Percentiles rank a stretch among this genome's conserved stretches.
These are phyloP conservation scores for Zhengitettix transpicula DNA, from an alignment of 2,888 invertebrate species.

Conservation along the genomic window DNA sequence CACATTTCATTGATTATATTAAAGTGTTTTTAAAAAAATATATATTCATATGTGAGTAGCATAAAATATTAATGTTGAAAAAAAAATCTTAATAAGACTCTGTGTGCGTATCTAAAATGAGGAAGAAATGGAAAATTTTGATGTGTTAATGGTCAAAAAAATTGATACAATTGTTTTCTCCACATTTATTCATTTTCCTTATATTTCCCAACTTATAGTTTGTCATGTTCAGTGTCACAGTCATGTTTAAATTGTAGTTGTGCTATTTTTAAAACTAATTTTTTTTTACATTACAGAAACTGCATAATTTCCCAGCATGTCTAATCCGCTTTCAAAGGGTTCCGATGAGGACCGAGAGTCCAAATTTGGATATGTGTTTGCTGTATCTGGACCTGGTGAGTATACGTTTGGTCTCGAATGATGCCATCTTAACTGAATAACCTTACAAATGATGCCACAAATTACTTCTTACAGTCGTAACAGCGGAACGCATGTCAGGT, in stretches of 20 bases:
- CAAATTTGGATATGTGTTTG: conserved; percentile 85
- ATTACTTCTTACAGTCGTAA: conserved; percentile 60
- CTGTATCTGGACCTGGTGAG: conserved; percentile 95
- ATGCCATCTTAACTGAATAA: not conserved
- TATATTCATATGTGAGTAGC: too few species aligned
- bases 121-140: too few species aligned
- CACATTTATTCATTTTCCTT: too few species aligned
- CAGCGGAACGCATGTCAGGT: conserved; percentile 97
- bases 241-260: not conserved
- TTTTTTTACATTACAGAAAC: not conserved
- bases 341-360: conserved; percentile 74
- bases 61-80: too few species aligned
- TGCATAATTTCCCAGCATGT: conserved; percentile 18
- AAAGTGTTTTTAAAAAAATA: too few species aligned
- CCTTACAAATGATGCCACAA: not conserved
- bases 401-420: conserved; percentile 1
- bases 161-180: too few species aligned
- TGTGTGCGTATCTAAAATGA: too few species aligned
- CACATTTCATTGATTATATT: too few species aligned
- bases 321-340: conserved; percentile 48
- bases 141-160: too few species aligned
- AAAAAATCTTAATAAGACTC: too few species aligned
- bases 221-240: not conserved
- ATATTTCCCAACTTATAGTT: too few species aligned
- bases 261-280: not conserved